Evolutionary conservation across 2,113 vertebrate genomes (phyloP), one percentile per base, ranked within the genome.

Genomic region (Megaleporinus macrocephalus): DNA sequence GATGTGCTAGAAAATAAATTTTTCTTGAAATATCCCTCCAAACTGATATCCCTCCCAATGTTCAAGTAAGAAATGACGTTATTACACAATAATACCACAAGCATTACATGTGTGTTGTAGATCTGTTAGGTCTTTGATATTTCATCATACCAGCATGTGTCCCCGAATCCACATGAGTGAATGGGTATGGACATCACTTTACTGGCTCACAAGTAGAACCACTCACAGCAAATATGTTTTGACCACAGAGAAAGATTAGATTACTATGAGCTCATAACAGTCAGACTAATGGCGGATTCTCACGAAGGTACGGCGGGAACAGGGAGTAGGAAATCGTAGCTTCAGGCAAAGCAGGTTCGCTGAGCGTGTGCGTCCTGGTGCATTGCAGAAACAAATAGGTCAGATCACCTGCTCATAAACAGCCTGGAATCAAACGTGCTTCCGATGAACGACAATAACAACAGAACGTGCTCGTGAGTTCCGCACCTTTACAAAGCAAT

Each of bases 211-310:
- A 51, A 83, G 30, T 24, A 15, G 4, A 20, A 36, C 73, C 36
- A n/a, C 30, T 51, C 22, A 62, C 44, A 44, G 36, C n/a, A 63
- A 72, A 63, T 51, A 51, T 49, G 81, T 83, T 62, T 36, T 63
- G 66, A 83, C 59, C 7, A 12, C 36, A 73, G 29, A 78, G 57
- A 63, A 59, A 65, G 68, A 78, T 65, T 44, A 36, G 57, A 83
- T 72, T 65, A 41, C 75, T 33, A 53, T 63, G 69, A 73, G 68
- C 68, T 78, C 81, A 83, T 51, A 24, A 53, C 27, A 11, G 44
- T 20, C 41, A 53, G 69, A 20, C 47, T 83, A 72, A 76, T 65
- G 69, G 55, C 62, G 61, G 75, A 53, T 36, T 65, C 74, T 53
- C 27, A 55, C n/a, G 53, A 61, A 77, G 30, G 30, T 49, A 78